phyloP scores from a whole-genome alignment of 2,888 invertebrate species.

The Rhaphigaster nebulosa region DNA sequence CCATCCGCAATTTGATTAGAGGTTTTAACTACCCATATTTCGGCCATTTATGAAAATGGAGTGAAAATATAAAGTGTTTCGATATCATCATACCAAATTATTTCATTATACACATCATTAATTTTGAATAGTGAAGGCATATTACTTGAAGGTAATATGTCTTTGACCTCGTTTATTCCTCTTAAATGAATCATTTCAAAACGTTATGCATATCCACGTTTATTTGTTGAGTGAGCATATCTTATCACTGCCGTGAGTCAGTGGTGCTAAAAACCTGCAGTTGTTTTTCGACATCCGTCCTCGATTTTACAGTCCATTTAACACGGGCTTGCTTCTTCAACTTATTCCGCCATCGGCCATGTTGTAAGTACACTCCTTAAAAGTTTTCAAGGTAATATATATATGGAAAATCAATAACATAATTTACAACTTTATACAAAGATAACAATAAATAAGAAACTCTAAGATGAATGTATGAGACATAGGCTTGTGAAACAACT shows the following conservation, averaged over 20 bases:
- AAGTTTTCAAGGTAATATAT: not conserved
- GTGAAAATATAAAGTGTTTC: too few relatives aligned
- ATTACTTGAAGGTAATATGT: not conserved
- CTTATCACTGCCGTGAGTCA: constrained; percentile 3
- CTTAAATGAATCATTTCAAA: not conserved
- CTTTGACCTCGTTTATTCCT: not conserved
- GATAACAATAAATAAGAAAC: too few relatives aligned
- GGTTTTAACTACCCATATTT: too few relatives aligned
- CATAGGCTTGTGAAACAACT: too few relatives aligned
- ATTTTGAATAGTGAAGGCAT: too few relatives aligned
- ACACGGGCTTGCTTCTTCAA: not conserved
- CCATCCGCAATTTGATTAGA: too few relatives aligned
- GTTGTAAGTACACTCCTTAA: not conserved
- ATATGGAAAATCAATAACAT: too few relatives aligned
- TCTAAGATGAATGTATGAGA: too few relatives aligned
- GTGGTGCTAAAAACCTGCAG: not conserved
- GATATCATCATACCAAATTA: too few relatives aligned
- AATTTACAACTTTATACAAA: too few relatives aligned
- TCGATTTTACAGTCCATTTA: not conserved
- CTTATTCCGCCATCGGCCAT: not conserved
- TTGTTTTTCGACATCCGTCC: constrained; percentile 24
- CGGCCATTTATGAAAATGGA: too few relatives aligned
- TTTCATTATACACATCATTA: too few relatives aligned
- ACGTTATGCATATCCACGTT: not conserved
- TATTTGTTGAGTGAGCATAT: not conserved